These are phyloP conservation scores for Molossus molossus DNA, from an alignment of 2,797 vertebrate genomes.

Conservation along the genomic window DNA sequence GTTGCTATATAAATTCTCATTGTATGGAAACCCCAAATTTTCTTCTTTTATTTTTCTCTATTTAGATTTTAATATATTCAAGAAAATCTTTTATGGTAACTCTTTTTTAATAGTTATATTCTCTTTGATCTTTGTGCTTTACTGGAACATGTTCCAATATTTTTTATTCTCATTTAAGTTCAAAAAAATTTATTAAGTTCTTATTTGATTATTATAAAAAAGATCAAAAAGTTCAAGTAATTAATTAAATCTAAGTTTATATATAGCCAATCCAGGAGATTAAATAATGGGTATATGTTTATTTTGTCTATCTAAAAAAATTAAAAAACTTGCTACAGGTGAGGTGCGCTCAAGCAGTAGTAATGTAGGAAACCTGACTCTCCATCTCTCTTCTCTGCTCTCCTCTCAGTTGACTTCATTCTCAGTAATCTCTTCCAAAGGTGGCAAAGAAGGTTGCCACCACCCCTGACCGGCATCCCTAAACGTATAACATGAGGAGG, in stretches of 20 bases:
- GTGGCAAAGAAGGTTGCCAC: neutral
- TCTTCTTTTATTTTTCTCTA: neutral
- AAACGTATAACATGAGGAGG: neutral
- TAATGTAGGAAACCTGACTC: neutral
- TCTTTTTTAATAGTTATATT: conserved; percentile 4
- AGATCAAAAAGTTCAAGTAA: neutral
- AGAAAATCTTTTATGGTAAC: neutral
- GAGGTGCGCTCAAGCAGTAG: neutral
- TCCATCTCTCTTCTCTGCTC: neutral
- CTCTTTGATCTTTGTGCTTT: conserved; percentile 36
- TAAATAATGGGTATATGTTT: neutral
- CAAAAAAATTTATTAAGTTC: conserved; percentile 45
- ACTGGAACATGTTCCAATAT: conserved; percentile 12
- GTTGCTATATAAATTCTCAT: neutral
- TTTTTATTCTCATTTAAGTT: conserved; percentile 10
- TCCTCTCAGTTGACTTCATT: neutral
- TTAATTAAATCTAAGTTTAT: conserved; percentile 5
- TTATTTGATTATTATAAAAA: conserved; percentile 7
- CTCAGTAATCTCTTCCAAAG: neutral
- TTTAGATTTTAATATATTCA: conserved; percentile 50
- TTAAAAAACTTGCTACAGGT: conserved; percentile 1
- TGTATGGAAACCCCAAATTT: conserved; percentile 24
- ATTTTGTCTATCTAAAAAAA: conserved; percentile 32
- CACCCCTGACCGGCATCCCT: neutral
- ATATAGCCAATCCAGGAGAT: neutral